Evolutionary conservation across 92 coral and sea anemone genomes (phyloP), one percentile per base, ranked within the genome.

Genomic region (Siderastrea siderea): DNA sequence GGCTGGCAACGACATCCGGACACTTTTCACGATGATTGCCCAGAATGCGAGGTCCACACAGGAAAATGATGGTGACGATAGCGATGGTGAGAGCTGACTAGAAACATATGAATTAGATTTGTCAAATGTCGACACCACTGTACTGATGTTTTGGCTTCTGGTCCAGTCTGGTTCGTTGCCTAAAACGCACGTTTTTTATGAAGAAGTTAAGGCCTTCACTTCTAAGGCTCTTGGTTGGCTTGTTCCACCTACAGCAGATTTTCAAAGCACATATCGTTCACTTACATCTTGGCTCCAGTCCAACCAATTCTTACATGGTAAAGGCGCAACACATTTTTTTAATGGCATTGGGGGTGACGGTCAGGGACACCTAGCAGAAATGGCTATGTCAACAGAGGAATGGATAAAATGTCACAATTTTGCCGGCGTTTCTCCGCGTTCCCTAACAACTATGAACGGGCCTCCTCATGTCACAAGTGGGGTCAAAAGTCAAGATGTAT

Each of bases 51-150:
- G 63, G 63, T 76, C 80, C 49, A 76, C 80, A 63, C 80, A 76
- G 80, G 63, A 63, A 76, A 76, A 76, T 76, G 80, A 75, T 75
- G 80, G 80, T 76, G 80, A 76, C 80, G 66, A 76, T 76, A 76
- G 80, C 80, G 80, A 76, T 76, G 80, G 80, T 76, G 63, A 76
- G 80, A 63, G 15, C 49, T 76, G 80, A 76, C 80, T 76, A 76
- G 80, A 76, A 76, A 76, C 80, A 45, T 76, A 76, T 76, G 80
- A 76, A 43, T 76, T 76, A 63, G 80, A 76, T 76, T 76, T 76
- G 80, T 76, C 80, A 76, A 76, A 76, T 76, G 80, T 76, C 80
- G 80, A 76, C 64, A 76, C 80, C 80, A 76, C 80, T 48, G 80
- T 26, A 26, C 38, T 26, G 38, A 26, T 26, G 38, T 26, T 26